phyloP scores from a whole-genome alignment of 2,888 invertebrate genomes.

The Helicoverpa assulta region DNA sequence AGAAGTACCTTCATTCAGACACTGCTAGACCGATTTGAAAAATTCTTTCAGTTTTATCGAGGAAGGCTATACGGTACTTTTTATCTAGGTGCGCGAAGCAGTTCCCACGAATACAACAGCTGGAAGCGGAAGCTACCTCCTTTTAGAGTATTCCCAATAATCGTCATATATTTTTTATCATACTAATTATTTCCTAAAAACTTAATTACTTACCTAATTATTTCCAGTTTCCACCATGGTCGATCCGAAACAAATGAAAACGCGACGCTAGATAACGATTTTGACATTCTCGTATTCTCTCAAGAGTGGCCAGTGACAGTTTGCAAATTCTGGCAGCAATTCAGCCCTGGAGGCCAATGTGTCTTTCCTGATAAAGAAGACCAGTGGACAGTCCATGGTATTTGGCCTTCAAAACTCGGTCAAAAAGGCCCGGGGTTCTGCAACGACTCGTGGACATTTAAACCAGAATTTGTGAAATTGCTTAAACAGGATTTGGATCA shows the following conservation, averaged over 20 bases:
- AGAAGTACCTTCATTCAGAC: no score
- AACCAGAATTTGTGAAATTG: conserved; percentile 14
- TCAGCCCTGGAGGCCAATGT: conserved; percentile 5
- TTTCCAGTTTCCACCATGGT: conserved; percentile 10
- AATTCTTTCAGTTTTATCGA: no score
- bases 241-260: not conserved
- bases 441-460: conserved; percentile 18
- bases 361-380: conserved; percentile 5
- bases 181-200: no score
- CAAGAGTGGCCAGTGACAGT: conserved; percentile 25
- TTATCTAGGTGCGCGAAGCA: no score
- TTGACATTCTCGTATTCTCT: conserved; percentile 6
- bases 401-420: conserved; percentile 15
- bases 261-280: not conserved
- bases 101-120: no score
- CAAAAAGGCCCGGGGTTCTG: not conserved
- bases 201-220: no score
- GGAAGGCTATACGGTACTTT: no score
- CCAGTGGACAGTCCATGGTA: conserved; percentile 32
- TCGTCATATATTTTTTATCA: no score
- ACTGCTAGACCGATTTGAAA: no score
- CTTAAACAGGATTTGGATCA: conserved; percentile 14
- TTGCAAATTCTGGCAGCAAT: conserved; percentile 18
- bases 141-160: no score
- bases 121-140: no score